phyloP scores from a whole-genome alignment of 2,113 vertebrate genomes.

The Noctilio leporinus region DNA sequence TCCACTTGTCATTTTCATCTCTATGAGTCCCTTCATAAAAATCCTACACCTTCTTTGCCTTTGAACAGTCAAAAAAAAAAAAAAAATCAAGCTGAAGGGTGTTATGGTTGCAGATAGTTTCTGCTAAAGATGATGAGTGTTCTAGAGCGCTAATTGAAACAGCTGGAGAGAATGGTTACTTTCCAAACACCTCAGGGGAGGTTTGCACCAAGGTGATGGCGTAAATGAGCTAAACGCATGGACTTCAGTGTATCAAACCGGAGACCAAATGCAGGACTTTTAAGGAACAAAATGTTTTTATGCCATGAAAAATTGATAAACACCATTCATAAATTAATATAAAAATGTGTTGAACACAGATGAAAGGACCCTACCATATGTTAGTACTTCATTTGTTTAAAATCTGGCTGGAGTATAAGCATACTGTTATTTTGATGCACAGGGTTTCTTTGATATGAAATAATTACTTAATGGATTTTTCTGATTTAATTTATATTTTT shows the following conservation, averaged over 20 bases:
- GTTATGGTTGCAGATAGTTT: slow-evolving; percentile 24
- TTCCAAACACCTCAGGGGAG: slow-evolving; percentile 24
- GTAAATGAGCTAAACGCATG: neutral
- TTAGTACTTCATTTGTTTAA: slow-evolving; percentile 38
- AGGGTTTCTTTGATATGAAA: slow-evolving; percentile 19
- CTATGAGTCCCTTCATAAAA: slow-evolving; percentile 25
- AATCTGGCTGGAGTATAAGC: slow-evolving; percentile 15
- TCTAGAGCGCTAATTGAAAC: slow-evolving; percentile 59
- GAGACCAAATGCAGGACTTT: neutral
- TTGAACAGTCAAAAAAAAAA: neutral
- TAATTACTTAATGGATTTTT: slow-evolving; percentile 1
- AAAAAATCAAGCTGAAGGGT: neutral
- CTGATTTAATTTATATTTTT: slow-evolving; percentile 29
- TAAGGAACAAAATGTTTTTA: neutral
- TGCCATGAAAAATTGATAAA: slow-evolving; percentile 33
- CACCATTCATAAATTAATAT: slow-evolving; percentile 16
- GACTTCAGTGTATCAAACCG: slow-evolving; percentile 2
- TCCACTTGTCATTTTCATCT: slow-evolving; percentile 39
- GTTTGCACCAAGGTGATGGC: neutral
- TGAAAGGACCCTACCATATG: slow-evolving; percentile 17
- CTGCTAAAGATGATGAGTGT: slow-evolving; percentile 35
- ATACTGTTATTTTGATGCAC: neutral
- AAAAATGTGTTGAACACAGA: slow-evolving; percentile 17
- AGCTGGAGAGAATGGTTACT: slow-evolving; percentile 10
- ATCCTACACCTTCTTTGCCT: neutral